phyloP scores from a whole-genome alignment of 2,888 invertebrate species.

The Chrysodeixis includens region DNA sequence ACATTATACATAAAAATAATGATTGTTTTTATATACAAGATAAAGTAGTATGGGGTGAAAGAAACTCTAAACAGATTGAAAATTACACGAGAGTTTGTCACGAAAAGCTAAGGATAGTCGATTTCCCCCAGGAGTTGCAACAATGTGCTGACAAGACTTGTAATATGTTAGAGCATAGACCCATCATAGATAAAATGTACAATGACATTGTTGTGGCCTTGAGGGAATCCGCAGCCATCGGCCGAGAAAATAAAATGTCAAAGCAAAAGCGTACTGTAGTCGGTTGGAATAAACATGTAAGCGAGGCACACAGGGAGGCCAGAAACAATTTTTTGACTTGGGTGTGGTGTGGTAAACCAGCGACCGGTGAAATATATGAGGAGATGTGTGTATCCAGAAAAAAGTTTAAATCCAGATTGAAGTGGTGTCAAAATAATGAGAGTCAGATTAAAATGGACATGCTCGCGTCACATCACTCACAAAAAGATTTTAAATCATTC shows the following conservation, averaged over 20 bases:
- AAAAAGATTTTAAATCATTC: constrained; percentile 10
- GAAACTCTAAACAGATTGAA: constrained; percentile 1
- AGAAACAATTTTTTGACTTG: constrained; percentile 4
- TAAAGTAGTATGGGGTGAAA: constrained; percentile 10
- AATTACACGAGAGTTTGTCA: constrained; percentile 10
- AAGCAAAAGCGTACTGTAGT: constrained; percentile 2
- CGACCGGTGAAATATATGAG: neutral
- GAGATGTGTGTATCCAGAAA: constrained; percentile 11
- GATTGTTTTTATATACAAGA: too few species aligned
- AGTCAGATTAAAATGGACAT: too few species aligned
- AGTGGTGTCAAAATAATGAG: constrained; percentile 15
- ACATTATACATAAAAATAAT: too few species aligned
- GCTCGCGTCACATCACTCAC: constrained; percentile 13
- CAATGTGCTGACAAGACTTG: constrained; percentile 6
- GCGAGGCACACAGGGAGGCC: constrained; percentile 12
- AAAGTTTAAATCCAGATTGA: constrained; percentile 5
- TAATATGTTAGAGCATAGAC: constrained; percentile 2
- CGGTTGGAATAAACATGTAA: constrained; percentile 12
- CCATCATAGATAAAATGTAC: constrained; percentile 9
- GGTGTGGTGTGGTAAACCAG: constrained; percentile 9
- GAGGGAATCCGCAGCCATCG: constrained; percentile 3
- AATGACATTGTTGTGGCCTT: constrained; percentile 4
- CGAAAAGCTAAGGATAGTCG: constrained; percentile 10
- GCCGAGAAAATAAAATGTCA: neutral
- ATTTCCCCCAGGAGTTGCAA: constrained; percentile 12